A percentile compares a stretch with the other conserved stretches of the same genome.
These are phyloP conservation scores for Lycia hirtaria DNA, from an alignment of 2,888 invertebrate species.

Conservation along the genomic window DNA sequence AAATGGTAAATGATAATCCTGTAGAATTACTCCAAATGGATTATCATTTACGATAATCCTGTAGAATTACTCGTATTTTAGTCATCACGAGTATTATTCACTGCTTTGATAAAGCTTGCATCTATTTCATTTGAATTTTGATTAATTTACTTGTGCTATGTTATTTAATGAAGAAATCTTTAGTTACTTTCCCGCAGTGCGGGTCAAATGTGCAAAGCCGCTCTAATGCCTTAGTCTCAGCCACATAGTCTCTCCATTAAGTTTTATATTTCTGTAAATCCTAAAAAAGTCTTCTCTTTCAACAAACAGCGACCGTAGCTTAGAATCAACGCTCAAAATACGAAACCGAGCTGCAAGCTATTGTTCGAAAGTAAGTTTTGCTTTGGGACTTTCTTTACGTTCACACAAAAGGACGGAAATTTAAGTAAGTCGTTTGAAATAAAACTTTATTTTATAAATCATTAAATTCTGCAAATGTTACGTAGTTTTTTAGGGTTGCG, in stretches of 20 bases:
- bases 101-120: no score
- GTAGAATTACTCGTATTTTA: no score
- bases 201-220: background rate
- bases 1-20: no score
- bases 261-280: background rate
- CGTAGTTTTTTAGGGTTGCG: no score
- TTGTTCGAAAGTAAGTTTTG: background rate
- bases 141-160: no score
- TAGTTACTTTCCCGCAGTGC: no score
- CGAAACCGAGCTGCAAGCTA: background rate
- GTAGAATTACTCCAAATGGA: no score
- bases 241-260: background rate
- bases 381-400: background rate
- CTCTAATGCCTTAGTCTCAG: background rate
- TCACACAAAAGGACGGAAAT: background rate
- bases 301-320: background rate
- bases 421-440: background rate
- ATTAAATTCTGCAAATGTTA: no score
- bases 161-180: no score
- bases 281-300: background rate
- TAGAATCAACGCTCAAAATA: slow-evolving; percentile 5
- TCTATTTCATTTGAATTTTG: no score
- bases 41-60: no score
- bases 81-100: no score
- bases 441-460: background rate